Evolutionary conservation across 2,113 vertebrate genomes (phyloP), one percentile per base, ranked within the genome.

Genomic region (Sakesphorus luctuosus): DNA sequence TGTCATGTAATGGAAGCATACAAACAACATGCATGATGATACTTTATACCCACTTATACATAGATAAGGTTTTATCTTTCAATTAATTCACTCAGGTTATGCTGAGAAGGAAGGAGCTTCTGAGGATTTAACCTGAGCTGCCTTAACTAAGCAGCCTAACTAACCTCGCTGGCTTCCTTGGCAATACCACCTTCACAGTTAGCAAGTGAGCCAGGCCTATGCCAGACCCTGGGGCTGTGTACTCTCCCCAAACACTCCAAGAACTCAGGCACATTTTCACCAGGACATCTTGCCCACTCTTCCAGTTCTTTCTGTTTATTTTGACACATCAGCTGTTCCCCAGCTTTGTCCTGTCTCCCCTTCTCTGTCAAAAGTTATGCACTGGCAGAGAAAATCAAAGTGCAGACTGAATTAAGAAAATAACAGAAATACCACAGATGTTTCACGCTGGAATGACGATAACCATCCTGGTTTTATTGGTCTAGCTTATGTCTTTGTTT

Each of bases 1-100:
- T 23, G 20, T 61, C 5, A 50, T 15, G 31, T 43, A 91, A 78
- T 3, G 5, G 43, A 72, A 84, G 24, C 11, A 65, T 85, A 73
- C 35, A 65, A 46, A 67, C 24, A 90, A 84, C 52, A 90, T 44
- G 50, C 73, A 52, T 3, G 1, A 81, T 44, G 73, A 21, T 47
- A 75, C 49, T 89, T 90, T 93, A 90, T 78, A 63, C 35, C 23
- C 38, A 43, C 36, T 87, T 44, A 79, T 29, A 50, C 68, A 59
- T 1, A 74, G 50, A 50, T 59, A 77, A 86, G 80, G 76, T 89
- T 69, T 95, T 89, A 81, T 43, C 83, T 95, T 95, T 84, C 91
- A 92, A 36, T 81, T 93, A 90, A 90, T 90, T 93, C 26, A 85
- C 78, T 79, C 43, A 59, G 49, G 89, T 85, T 89, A 95, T 10